phyloP scores from a whole-genome alignment of 2,888 invertebrate species.

The Torymus aiolomorphi region DNA sequence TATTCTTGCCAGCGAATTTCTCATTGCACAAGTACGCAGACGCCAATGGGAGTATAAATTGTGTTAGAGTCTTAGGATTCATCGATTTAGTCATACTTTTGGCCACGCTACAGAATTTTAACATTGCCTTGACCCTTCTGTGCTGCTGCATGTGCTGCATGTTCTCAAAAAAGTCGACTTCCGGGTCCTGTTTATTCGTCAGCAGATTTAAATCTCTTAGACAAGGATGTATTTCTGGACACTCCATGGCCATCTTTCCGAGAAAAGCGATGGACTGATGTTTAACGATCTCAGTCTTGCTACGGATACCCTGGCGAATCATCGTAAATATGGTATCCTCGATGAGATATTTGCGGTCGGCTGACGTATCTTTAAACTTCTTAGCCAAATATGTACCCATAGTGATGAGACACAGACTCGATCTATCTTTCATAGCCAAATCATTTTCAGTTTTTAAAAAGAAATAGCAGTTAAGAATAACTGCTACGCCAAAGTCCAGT shows the following conservation, averaged over 20 bases:
- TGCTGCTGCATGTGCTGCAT: conserved; percentile 92
- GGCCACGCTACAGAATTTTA: conserved; percentile 84
- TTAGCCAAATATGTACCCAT: conserved; percentile 82
- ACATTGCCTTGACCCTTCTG: conserved; percentile 88
- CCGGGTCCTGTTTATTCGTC: conserved; percentile 84
- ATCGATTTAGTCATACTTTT: conserved; percentile 80
- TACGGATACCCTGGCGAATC: conserved; percentile 84
- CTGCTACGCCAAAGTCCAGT: conserved; percentile 82
- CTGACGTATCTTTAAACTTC: conserved; percentile 77
- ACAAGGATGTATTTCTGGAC: conserved; percentile 83
- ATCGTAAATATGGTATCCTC: conserved; percentile 85
- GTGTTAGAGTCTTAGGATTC: conserved; percentile 84
- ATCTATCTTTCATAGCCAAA: conserved; percentile 87
- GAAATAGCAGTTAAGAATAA: conserved; percentile 89
- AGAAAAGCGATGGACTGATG: conserved; percentile 88
- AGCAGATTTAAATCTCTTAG: conserved; percentile 83
- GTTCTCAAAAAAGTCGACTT: conserved; percentile 97
- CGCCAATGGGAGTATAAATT: conserved; percentile 90
- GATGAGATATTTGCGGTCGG: conserved; percentile 82
- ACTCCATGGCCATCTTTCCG: conserved; percentile 85
- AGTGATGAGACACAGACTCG: conserved; percentile 84
- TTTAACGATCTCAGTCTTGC: conserved; percentile 83
- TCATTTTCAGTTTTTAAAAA: conserved; percentile 88
- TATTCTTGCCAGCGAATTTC: conserved; percentile 85
- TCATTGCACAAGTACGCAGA: conserved; percentile 88